phyloP scores from a whole-genome alignment of 2,797 vertebrate species.

The Manis pentadactyla region DNA sequence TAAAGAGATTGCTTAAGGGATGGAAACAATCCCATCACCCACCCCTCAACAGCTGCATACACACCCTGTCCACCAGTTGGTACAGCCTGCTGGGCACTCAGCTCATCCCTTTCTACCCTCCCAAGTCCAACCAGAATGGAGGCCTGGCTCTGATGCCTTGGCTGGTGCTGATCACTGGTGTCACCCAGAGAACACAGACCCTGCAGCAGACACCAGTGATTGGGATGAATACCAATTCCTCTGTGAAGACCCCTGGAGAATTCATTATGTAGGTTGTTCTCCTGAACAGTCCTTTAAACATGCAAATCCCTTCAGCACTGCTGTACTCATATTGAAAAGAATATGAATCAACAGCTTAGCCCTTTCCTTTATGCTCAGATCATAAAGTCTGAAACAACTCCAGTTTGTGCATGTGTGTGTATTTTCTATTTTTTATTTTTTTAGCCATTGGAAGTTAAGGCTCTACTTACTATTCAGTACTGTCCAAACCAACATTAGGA shows the following conservation, averaged over 20 bases:
- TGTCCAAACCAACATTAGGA: neutral
- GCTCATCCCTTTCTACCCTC: neutral
- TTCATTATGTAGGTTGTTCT: constrained; percentile 38
- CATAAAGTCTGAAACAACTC: constrained; percentile 59
- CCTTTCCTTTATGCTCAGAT: constrained; percentile 13
- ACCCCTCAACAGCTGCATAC: neutral
- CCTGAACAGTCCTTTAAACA: constrained; percentile 57
- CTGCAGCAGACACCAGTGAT: neutral
- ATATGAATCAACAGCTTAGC: constrained; percentile 55
- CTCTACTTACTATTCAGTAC: neutral
- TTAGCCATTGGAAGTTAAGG: constrained; percentile 16
- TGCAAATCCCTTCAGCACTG: constrained; percentile 52
- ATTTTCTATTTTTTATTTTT: neutral
- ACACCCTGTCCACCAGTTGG: neutral
- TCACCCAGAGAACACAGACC: neutral
- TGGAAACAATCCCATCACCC: neutral
- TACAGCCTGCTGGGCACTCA: neutral
- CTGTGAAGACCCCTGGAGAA: neutral
- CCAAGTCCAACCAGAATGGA: neutral
- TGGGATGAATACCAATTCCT: constrained; percentile 38
- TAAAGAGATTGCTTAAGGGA: neutral
- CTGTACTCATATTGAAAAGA: constrained; percentile 32
- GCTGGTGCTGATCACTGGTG: neutral
- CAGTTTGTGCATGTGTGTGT: neutral
- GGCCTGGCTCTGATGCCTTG: neutral